Evolutionary conservation across 37 sponge, comb jelly and placozoan genomes (phyloP), one percentile per base, ranked within the genome.

Genomic region (Ephydatia muelleri): DNA sequence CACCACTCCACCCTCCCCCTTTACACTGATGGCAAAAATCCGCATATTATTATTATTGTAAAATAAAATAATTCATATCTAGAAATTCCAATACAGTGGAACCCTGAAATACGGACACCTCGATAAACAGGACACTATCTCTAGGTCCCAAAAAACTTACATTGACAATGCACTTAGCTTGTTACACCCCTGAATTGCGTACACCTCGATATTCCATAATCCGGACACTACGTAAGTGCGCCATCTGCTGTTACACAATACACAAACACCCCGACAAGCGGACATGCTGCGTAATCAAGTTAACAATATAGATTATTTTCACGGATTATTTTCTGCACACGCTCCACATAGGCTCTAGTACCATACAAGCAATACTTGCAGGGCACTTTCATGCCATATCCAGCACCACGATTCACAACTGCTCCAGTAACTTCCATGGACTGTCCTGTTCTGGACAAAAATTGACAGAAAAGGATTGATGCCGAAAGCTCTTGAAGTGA

Each of bases 381-480:
- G 22, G 81, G 90, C 26, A 80, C 75, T 85, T 90, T 86, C 77
- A 88, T 73, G 36, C 89, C 89, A 81, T 85, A 80, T 31, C 86
- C 76, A 34, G 86, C 90, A 36, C 90, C 90, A 68, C 75, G 83
- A 77, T 88, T 88, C 9, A 88, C 76, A 77, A 35, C 27, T 37
- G 32, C 68, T 49, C 90, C 90, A 64, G 81, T 90, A 14, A 85
- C 82, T 80, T 85, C 81, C 27, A n/a, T n/a, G n/a, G n/a, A 48
- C 81, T 22, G 38, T 38, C 14, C 84, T 49, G 79, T 79, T 83
- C 89, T 69, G 22, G n/a, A 26, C 65, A 86, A 74, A 64, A 86
- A 86, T 23, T 65, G 38, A 32, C 74, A 80, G n/a, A 86, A 22
- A 70, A 40, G 34, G 35, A 74, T 31, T 32, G 84, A 57, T n/a